phyloP scores from a whole-genome alignment of 2,113 vertebrate genomes.

The Aphelocoma coerulescens region DNA sequence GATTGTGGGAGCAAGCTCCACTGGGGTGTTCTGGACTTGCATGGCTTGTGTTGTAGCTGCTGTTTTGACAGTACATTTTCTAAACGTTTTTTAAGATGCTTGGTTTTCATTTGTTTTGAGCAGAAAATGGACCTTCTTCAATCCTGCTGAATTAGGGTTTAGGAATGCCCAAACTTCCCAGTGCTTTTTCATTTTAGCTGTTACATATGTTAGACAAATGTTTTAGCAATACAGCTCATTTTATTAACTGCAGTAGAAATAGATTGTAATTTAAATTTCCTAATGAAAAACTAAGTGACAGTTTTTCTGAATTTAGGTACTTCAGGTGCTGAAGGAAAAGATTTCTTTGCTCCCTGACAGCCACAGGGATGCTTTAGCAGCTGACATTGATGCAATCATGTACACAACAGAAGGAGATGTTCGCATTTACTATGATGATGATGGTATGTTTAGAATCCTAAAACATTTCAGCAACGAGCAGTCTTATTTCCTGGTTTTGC shows the following conservation, averaged over 20 bases:
- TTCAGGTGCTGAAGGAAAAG: slow-evolving; percentile 85
- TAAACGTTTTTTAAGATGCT: background rate
- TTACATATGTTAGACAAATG: background rate
- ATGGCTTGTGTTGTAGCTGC: background rate
- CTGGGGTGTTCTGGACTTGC: background rate
- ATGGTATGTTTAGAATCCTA: slow-evolving; percentile 74
- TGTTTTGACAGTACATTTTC: background rate
- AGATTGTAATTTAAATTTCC: background rate
- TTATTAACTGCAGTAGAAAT: background rate
- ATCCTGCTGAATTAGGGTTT: background rate
- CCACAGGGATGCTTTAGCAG: slow-evolving; percentile 84
- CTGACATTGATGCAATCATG: slow-evolving; percentile 85
- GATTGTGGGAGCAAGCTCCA: background rate
- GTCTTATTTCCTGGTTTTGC: background rate
- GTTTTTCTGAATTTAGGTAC: slow-evolving; percentile 73
- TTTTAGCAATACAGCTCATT: background rate
- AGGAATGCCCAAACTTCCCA: background rate
- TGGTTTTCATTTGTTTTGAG: background rate
- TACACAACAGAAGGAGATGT: slow-evolving; percentile 83
- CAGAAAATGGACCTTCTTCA: background rate
- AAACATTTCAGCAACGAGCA: background rate
- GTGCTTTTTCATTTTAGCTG: background rate
- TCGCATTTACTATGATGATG: slow-evolving; percentile 87
- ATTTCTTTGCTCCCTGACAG: slow-evolving; percentile 75
- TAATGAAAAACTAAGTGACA: slow-evolving; percentile 2